A percentile compares a stretch with the other conserved stretches of the same genome.
Conservation (phyloP, 1,140 invertebrate species). For the Calliphora vicina region DNA sequence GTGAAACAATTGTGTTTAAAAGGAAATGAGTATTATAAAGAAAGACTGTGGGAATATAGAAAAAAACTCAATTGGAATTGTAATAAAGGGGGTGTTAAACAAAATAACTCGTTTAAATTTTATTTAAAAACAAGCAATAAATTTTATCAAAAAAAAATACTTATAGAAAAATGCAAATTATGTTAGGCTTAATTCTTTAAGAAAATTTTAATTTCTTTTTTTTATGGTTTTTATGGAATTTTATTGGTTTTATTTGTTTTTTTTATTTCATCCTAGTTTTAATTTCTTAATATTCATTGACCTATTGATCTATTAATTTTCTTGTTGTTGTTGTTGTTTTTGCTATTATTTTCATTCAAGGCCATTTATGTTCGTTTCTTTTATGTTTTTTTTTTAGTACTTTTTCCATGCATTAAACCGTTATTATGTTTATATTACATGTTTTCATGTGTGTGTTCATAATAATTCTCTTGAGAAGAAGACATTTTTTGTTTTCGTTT, state of each 20-base stretch:
- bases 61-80: constrained; percentile 7
- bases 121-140: too few species aligned
- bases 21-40: too few species aligned
- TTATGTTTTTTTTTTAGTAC: not conserved
- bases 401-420: not conserved
- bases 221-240: not conserved
- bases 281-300: constrained; percentile 4
- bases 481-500: not conserved
- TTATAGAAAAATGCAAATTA: not conserved
- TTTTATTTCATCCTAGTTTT: too few species aligned
- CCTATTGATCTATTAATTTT: constrained; percentile 34
- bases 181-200: too few species aligned
- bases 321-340: not conserved
- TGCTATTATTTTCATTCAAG: not conserved
- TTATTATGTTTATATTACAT: not conserved
- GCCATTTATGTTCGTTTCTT: constrained; percentile 19
- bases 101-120: not conserved
- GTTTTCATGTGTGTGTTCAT: not conserved
- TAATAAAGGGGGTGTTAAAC: not conserved
- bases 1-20: not conserved
- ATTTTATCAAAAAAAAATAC: not conserved
- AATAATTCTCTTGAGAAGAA: not conserved
- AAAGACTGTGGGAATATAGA: too few species aligned
- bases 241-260: not conserved
- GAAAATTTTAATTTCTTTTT: not conserved